Evolutionary conservation across 2,888 invertebrate species (phyloP), one percentile per base, ranked within the genome.

Genomic region (Scaptomyza cyrtandrae): DNA sequence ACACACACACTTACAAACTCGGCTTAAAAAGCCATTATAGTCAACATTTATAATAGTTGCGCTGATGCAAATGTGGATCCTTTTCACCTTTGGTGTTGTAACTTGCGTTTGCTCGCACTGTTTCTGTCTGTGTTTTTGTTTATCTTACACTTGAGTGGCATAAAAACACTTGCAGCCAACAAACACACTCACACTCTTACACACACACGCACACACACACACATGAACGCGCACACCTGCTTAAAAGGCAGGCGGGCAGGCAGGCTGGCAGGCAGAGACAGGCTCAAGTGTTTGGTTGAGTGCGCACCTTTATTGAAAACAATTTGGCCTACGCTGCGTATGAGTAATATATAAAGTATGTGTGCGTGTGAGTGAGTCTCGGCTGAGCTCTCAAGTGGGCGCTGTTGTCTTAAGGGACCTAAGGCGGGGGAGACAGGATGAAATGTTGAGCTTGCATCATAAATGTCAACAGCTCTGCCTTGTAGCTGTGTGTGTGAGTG

Each of bases 21-120:
- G 85, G 88, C 86, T 86, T 84, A 86, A 86, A 86, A 84, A 84
- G 88, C 88, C 86, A 86, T 86, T 86, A 88, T 82, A 85, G 86
- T 86, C 86, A 88, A 86, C 88, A 86, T 88, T 86, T 83, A 80
- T 82, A 88, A 88, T 85, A 82, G 88, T 87, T 88, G 74, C 52
- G 60, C 52, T 43, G 59, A 7, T 29, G 65, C 46, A 66, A 80
- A 71, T 77, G 68, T 77, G 74, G 65, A 66, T 77, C 64, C 66
- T 71, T 68, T 68, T 57, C 31, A 49, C 33, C 41, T 55, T 48
- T 43, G 35, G 24, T 24, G 24, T 24, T 24, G 24, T 1, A 24
- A 45, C 48, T 37, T 44, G 24, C 24, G 2, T 55, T 29, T 52
- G 53, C 7, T 44, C 45, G 52, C 60, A 61, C 69, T 68, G 76